Conservation (phyloP, 2,113 vertebrate genomes). For the Oncorhynchus gorbuscha region DNA sequence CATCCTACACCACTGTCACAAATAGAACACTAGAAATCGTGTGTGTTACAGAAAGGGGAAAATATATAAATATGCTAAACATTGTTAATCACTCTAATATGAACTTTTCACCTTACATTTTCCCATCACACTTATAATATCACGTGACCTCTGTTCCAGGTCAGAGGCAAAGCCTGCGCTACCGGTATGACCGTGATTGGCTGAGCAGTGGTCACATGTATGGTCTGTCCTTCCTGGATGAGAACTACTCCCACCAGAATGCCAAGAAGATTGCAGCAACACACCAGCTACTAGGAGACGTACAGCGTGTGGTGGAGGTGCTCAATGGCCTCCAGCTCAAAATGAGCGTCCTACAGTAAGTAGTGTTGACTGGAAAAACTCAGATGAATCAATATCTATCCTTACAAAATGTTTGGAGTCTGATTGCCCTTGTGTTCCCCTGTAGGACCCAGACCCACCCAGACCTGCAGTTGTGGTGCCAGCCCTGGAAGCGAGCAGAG, state of each 20-base stretch:
- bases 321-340: slow-evolving; percentile 93
- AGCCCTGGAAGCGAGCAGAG: slow-evolving; percentile 88
- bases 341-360: slow-evolving; percentile 95
- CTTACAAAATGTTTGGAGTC: neutral
- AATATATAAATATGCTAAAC: too few species aligned
- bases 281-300: slow-evolving; percentile 94
- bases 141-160: slow-evolving; percentile 67
- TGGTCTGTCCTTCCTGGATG: slow-evolving; percentile 88
- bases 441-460: slow-evolving; percentile 85
- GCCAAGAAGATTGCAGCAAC: slow-evolving; percentile 94
- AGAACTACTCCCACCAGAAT: slow-evolving; percentile 96
- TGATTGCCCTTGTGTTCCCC: slow-evolving; percentile 41
- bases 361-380: slow-evolving; percentile 7
- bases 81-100: too few species aligned
- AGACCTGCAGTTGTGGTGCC: slow-evolving; percentile 89
- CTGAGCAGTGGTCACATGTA: slow-evolving; percentile 91
- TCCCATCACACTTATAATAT: neutral
- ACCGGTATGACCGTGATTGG: slow-evolving; percentile 97
- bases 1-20: too few species aligned
- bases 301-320: slow-evolving; percentile 90
- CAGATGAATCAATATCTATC: neutral
- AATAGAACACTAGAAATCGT: too few species aligned
- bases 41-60: too few species aligned
- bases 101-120: neutral
- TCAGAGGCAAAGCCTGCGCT: slow-evolving; percentile 90